Evolutionary conservation across 2,797 vertebrate species (phyloP).

Genomic region (Chloroceryle inda): DNA sequence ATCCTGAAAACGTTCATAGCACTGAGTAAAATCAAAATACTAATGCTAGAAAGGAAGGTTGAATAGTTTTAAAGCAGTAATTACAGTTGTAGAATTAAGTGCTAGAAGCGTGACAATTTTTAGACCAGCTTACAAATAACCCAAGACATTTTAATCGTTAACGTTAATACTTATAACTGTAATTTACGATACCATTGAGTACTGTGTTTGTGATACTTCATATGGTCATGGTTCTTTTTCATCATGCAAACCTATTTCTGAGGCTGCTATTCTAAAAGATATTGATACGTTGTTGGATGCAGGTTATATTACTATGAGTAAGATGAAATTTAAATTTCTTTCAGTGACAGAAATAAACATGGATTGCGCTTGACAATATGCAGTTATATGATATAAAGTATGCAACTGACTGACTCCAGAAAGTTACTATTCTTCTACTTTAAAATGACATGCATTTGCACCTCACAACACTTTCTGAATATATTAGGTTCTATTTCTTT

Average conservation of each 20-base stretch:
- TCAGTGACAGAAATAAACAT: constrained; percentile 4
- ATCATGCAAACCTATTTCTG: neutral
- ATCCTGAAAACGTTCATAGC: neutral
- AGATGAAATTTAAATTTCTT: neutral
- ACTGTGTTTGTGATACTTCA: neutral
- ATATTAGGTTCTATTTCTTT: neutral
- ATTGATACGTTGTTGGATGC: neutral
- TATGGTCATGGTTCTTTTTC: neutral
- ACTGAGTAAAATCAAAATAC: neutral
- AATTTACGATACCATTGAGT: neutral
- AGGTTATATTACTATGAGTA: neutral
- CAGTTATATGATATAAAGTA: neutral
- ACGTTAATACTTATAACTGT: neutral
- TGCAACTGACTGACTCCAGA: neutral
- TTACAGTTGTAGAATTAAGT: neutral
- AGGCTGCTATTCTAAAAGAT: neutral
- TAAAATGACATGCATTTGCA: neutral
- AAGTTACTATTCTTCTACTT: neutral
- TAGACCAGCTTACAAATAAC: constrained; percentile 9
- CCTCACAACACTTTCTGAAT: neutral
- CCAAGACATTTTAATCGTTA: neutral
- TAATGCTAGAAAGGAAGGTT: neutral
- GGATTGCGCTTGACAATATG: neutral
- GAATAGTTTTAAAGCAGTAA: neutral
- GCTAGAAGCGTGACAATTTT: neutral